Evolutionary conservation across 1,140 invertebrate genomes (phyloP).

Genomic region (Charaxes varanes): DNA sequence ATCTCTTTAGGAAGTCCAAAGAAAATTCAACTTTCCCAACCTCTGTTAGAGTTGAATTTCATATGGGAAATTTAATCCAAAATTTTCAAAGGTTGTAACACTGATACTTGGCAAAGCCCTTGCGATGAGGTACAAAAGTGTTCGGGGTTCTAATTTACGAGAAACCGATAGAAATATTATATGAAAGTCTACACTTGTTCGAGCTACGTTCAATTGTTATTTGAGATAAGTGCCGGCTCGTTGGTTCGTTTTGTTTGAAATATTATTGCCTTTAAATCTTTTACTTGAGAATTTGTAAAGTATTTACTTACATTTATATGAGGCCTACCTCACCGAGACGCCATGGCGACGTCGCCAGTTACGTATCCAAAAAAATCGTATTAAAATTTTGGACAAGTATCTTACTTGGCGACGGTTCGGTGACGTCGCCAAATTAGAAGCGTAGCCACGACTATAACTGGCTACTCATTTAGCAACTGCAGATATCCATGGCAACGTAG

Average conservation of each 20-base stretch:
- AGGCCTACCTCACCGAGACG: too few species aligned
- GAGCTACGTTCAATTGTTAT: slow-evolving; percentile 11
- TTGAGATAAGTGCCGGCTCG: background rate
- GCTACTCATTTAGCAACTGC: too few species aligned
- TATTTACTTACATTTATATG: too few species aligned
- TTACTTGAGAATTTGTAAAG: too few species aligned
- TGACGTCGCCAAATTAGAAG: too few species aligned
- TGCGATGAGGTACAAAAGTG: slow-evolving; percentile 23
- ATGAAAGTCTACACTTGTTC: slow-evolving; percentile 11
- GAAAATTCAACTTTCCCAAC: background rate
- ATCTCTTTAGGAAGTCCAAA: slow-evolving; percentile 1
- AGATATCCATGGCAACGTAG: too few species aligned
- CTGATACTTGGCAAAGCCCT: slow-evolving; percentile 18
- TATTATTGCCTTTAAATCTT: slow-evolving; percentile 5
- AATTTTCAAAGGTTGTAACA: slow-evolving; percentile 20
- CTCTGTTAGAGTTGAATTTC: background rate
- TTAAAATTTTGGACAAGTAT: too few species aligned
- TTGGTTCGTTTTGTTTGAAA: slow-evolving; percentile 1
- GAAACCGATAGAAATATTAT: slow-evolving; percentile 17
- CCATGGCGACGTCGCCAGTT: too few species aligned
- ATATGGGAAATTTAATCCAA: slow-evolving; percentile 5
- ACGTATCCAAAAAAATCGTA: too few species aligned
- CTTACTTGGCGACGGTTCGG: too few species aligned
- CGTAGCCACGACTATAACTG: too few species aligned
- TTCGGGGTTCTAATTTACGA: slow-evolving; percentile 14